These are phyloP conservation scores for Axea sp. DNA, from an alignment of 2,888 invertebrate species.

Conservation along the genomic window DNA sequence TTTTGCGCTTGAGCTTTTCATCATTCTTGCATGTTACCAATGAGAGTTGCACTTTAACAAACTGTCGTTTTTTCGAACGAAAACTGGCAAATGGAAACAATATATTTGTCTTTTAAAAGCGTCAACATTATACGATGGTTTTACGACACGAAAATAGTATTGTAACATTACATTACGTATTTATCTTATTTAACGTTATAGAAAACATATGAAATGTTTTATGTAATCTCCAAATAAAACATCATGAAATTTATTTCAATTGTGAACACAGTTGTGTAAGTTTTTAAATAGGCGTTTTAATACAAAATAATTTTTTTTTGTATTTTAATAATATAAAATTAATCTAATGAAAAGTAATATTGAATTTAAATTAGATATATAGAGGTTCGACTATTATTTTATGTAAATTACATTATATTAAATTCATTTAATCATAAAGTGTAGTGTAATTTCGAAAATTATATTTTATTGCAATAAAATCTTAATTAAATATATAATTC, in stretches of 20 bases:
- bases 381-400: too few relatives aligned
- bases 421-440: too few relatives aligned
- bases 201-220: conserved; percentile 13
- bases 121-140: conserved; percentile 37
- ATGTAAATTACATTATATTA: too few relatives aligned
- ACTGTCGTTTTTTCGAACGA: conserved; percentile 42
- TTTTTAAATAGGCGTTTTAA: background rate
- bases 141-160: conserved; percentile 24
- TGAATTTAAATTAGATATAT: too few relatives aligned
- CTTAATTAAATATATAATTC: too few relatives aligned
- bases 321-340: too few relatives aligned
- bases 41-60: conserved; percentile 38
- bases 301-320: too few relatives aligned
- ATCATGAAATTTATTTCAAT: conserved; percentile 10
- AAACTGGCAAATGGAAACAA: conserved; percentile 51
- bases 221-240: conserved; percentile 21
- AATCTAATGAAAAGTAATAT: too few relatives aligned
- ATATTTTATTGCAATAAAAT: too few relatives aligned
- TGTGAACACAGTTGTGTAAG: conserved; percentile 1
- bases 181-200: conserved; percentile 29
- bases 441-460: too few relatives aligned
- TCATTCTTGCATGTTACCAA: conserved; percentile 51
- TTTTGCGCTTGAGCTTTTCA: conserved; percentile 53
- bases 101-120: conserved; percentile 52
- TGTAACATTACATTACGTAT: conserved; percentile 28